Evolutionary conservation across 2,888 invertebrate species (phyloP).

Genomic region (Oscheius sp.): DNA sequence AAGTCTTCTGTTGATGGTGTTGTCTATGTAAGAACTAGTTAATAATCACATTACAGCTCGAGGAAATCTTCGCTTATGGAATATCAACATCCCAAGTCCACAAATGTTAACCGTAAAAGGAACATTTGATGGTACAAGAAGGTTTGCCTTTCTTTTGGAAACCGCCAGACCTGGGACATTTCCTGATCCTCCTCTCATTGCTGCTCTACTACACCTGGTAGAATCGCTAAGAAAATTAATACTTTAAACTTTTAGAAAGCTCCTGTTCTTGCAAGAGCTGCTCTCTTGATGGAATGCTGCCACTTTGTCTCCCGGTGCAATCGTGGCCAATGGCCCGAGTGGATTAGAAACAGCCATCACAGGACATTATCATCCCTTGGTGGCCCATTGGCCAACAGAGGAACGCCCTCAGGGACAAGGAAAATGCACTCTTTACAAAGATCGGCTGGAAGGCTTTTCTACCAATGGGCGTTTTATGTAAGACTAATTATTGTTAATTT

Average conservation of each 20-base stretch:
- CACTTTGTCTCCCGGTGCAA: constrained; percentile 97
- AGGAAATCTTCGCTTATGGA: constrained; percentile 59
- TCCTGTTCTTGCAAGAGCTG: constrained; percentile 90
- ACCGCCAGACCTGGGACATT: constrained; percentile 94
- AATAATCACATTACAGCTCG: constrained; percentile 45
- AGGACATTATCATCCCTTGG: constrained; percentile 49
- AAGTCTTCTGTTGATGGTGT: constrained; percentile 4
- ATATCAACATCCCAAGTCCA: constrained; percentile 53
- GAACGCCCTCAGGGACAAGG: constrained; percentile 64
- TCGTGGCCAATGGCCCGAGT: constrained; percentile 96
- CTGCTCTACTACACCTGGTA: constrained; percentile 92
- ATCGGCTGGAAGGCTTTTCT: constrained; percentile 94
- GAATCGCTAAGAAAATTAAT: neutral
- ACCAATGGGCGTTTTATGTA: constrained; percentile 81
- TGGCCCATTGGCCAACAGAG: constrained; percentile 74
- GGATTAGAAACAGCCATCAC: constrained; percentile 75
- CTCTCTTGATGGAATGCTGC: constrained; percentile 91
- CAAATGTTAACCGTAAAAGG: constrained; percentile 46
- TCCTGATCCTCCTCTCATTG: constrained; percentile 94
- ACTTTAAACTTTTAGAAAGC: constrained; percentile 83
- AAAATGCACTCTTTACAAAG: constrained; percentile 82
- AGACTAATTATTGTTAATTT: too few relatives aligned
- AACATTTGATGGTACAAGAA: constrained; percentile 85
- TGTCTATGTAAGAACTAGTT: neutral
- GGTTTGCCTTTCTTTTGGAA: constrained; percentile 90